Evolutionary conservation across 2,797 vertebrate species (phyloP).

Genomic region (Spinus pinus): DNA sequence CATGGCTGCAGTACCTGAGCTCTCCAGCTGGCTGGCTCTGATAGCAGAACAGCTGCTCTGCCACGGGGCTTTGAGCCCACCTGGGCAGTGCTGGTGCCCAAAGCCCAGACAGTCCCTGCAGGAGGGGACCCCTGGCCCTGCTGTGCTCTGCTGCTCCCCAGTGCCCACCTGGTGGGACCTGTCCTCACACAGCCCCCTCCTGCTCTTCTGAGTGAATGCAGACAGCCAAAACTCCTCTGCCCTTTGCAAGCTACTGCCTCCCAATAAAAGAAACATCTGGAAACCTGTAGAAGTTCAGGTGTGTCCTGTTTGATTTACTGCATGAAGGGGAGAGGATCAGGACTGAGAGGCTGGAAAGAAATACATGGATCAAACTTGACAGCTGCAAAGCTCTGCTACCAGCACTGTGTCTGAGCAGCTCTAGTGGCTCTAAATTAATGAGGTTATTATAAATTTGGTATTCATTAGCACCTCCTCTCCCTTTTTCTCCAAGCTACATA

Average conservation of each 20-base stretch:
- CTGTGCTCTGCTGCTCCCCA: background rate
- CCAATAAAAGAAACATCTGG: background rate
- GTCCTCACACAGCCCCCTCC: background rate
- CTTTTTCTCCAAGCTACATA: background rate
- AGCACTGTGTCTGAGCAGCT: background rate
- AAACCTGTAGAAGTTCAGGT: background rate
- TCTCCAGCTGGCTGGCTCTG: background rate
- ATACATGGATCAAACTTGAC: background rate
- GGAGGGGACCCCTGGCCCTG: background rate
- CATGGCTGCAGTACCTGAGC: rapidly evolving
- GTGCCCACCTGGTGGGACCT: background rate
- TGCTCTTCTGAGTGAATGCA: background rate
- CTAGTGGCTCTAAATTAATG: background rate
- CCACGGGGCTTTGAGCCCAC: background rate
- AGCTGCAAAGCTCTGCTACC: background rate
- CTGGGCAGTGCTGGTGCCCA: rapidly evolving
- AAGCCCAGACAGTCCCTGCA: background rate
- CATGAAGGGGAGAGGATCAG: background rate
- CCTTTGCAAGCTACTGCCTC: slow-evolving; percentile 3
- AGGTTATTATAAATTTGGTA: background rate
- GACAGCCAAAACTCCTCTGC: background rate
- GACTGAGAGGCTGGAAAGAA: background rate
- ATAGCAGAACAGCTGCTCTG: background rate
- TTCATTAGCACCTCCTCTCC: background rate
- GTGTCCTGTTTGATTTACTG: background rate